Evolutionary conservation across 1,140 invertebrate genomes (phyloP), one percentile per base, ranked within the genome.

Genomic region (Drosophila ercepeae): DNA sequence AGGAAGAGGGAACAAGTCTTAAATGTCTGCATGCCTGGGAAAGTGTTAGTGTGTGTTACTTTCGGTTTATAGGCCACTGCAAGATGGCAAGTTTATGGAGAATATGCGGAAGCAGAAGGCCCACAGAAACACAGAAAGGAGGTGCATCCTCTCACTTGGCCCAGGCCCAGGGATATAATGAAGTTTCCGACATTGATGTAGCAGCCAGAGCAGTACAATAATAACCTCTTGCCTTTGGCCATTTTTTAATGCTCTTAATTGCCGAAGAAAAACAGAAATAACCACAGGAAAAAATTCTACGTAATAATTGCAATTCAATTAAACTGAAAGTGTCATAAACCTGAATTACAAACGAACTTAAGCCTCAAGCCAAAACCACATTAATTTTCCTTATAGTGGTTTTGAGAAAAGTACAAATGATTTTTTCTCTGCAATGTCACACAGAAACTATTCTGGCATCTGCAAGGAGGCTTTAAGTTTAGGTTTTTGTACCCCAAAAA

Each of bases 51-150:
- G 57, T 49, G 65, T 76, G 73, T 71, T 60, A 83, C 78, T 83
- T 83, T 83, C 71, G 60, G 78, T 84, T 84, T 84, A 81, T 84
- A 65, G 71, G 81, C 72, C 81, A 84, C 83, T 83, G 78, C 78
- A 83, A 83, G 74, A 65, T 44, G 72, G 73, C 69, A 84, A 69
- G 81, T 81, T 83, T 84, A 75, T 78, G 58, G 83, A 64, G 69
- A 68, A 72, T 71, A 65, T 63, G 64, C 69, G 68, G 69, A 72
- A 72, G 57, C 65, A 45, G 44, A 50, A 59, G 16, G 13, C 53
- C 11, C 4, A 14, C 5, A 8, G 19, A 27, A 18, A 19, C n/a
- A 21, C 21, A 21, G 21, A 21, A 21, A 21, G 13, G 7, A 9
- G 18, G 14, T 13, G 45, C 59, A 75, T 55, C 39, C n/a, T n/a